These are phyloP conservation scores for Protonemura montana DNA, from an alignment of 2,888 invertebrate species.

Conservation along the genomic window DNA sequence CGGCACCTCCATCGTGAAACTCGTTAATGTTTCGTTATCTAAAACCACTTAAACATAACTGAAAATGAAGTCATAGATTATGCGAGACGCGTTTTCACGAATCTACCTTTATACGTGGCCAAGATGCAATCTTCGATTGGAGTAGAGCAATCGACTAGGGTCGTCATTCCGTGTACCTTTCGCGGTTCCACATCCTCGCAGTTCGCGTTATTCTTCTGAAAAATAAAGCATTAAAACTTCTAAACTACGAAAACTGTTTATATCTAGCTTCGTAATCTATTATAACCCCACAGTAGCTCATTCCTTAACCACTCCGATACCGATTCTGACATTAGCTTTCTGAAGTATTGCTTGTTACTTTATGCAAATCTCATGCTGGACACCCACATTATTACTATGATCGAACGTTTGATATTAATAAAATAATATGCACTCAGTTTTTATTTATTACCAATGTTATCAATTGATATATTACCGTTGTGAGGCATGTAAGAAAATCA, in stretches of 20 bases:
- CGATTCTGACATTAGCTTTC: background rate
- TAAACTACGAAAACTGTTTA: background rate
- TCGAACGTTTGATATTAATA: background rate
- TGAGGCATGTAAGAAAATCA: background rate
- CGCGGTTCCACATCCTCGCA: background rate
- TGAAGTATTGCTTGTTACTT: background rate
- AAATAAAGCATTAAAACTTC: background rate
- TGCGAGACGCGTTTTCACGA: background rate
- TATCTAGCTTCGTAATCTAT: background rate
- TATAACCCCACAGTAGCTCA: background rate
- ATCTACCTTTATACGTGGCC: background rate
- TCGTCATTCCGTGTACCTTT: background rate
- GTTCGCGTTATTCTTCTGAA: background rate
- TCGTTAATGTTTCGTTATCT: background rate
- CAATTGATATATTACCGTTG: background rate
- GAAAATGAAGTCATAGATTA: conserved; percentile 5
- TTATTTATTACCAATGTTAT: conserved; percentile 7
- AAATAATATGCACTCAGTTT: background rate
- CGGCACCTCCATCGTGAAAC: background rate
- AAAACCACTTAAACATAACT: background rate
- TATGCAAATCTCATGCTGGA: background rate
- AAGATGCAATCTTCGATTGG: background rate
- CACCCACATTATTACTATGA: background rate
- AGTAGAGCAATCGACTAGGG: background rate
- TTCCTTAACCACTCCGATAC: background rate